Conservation (phyloP, 2,888 invertebrate species). For the Ormyrus pomaceus region DNA sequence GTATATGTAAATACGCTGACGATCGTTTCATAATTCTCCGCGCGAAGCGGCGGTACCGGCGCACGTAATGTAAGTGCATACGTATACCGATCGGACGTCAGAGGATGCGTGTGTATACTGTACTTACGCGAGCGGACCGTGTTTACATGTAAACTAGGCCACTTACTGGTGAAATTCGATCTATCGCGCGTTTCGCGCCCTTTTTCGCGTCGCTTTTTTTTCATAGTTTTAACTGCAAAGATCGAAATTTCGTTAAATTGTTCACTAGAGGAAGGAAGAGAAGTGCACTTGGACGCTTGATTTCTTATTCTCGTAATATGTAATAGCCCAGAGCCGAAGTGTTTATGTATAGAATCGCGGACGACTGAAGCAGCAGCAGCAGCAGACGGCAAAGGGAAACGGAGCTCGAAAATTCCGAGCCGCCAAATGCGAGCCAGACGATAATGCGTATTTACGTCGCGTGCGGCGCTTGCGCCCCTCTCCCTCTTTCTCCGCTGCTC, state of each 20-base stretch:
- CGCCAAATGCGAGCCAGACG: conserved; percentile 23
- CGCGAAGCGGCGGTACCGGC: background rate
- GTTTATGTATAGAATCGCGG: too few species aligned
- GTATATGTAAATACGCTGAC: too few species aligned
- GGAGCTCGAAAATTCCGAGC: conserved; percentile 42
- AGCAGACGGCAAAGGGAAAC: conserved; percentile 28
- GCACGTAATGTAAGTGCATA: too few species aligned
- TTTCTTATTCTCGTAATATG: too few species aligned
- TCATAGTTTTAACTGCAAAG: background rate
- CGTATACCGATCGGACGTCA: too few species aligned
- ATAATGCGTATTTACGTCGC: conserved; percentile 52
- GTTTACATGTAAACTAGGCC: conserved; percentile 36
- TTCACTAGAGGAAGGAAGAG: background rate
- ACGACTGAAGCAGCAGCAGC: background rate
- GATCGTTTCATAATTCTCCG: conserved; percentile 1
- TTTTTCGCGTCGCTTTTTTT: conserved; percentile 1
- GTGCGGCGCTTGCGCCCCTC: background rate
- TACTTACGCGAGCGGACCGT: background rate
- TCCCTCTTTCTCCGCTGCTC: background rate
- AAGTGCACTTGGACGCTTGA: too few species aligned
- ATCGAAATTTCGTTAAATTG: too few species aligned
- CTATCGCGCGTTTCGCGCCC: background rate
- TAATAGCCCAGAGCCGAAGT: too few species aligned
- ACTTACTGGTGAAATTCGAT: conserved; percentile 20
- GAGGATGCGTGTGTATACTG: conserved; percentile 1